Evolutionary conservation across 2,888 invertebrate genomes (phyloP).

Genomic region (Girardia tigrina): DNA sequence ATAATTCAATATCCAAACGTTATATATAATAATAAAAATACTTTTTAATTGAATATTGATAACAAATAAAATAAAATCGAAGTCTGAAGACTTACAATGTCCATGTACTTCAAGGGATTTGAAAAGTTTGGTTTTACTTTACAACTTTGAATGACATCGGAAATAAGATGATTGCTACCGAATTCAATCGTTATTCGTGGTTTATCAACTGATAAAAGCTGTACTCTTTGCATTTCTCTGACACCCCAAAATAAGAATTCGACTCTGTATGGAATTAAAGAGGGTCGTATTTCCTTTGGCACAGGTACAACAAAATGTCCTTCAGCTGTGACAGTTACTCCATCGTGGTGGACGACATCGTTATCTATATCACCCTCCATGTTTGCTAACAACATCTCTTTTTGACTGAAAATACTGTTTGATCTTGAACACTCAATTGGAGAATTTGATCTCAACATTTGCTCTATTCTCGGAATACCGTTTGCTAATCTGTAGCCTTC

Average conservation of each 20-base stretch:
- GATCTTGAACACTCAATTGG: background rate
- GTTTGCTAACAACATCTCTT: background rate
- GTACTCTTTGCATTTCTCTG: conserved; percentile 51
- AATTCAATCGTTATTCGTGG: conserved; percentile 52
- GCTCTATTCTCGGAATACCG: background rate
- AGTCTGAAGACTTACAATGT: conserved; percentile 48
- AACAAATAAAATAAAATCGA: too few relatives aligned
- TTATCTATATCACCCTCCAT: background rate
- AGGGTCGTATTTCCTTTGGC: conserved; percentile 39
- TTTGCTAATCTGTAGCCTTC: background rate
- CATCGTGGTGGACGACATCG: background rate
- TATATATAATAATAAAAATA: too few relatives aligned
- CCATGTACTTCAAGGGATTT: conserved; percentile 51
- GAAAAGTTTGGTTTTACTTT: conserved; percentile 52
- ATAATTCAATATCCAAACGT: too few relatives aligned
- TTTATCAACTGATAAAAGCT: conserved; percentile 51
- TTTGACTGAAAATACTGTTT: conserved; percentile 16
- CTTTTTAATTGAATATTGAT: too few relatives aligned
- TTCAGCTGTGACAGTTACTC: background rate
- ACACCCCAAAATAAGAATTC: conserved; percentile 52
- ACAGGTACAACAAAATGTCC: conserved; percentile 36
- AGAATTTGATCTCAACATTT: conserved; percentile 16
- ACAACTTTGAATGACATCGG: conserved; percentile 49
- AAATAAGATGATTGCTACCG: conserved; percentile 51
- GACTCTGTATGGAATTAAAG: conserved; percentile 38